A percentile compares a stretch with the other conserved stretches of the same genome.
Evolutionary conservation across 2,113 vertebrate genomes (phyloP).

Genomic region (Leptosomus discolor): DNA sequence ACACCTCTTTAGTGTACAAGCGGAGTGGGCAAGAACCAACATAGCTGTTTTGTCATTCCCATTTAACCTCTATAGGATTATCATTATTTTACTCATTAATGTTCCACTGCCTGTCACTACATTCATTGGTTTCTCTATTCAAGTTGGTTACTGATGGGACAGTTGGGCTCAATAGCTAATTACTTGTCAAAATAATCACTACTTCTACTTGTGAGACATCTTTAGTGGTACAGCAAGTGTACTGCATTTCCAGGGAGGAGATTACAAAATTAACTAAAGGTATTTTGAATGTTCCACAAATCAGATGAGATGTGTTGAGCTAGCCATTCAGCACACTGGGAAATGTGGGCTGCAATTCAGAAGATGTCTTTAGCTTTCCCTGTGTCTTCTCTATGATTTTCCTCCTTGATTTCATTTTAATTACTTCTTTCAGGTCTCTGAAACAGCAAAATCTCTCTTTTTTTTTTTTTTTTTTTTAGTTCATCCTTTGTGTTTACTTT

Average conservation of each 20-base stretch:
- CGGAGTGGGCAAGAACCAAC: background rate
- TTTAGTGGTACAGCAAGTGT: conserved; percentile 11
- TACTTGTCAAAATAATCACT: conserved; percentile 51
- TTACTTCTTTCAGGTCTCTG: background rate
- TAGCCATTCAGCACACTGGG: background rate
- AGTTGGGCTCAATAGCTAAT: conserved; percentile 52
- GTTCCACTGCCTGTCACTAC: background rate
- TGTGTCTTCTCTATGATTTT: background rate
- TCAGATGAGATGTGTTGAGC: background rate
- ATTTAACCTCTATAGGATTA: background rate
- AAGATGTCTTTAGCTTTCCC: background rate
- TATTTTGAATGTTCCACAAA: conserved; percentile 21
- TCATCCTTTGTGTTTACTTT: background rate
- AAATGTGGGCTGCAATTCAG: background rate
- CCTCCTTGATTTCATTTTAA: background rate
- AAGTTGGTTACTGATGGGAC: conserved; percentile 37
- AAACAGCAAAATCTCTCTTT: background rate
- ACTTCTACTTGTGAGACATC: conserved; percentile 26
- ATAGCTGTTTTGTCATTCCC: background rate
- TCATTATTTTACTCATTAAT: conserved; percentile 37
- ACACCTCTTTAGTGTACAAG: background rate
- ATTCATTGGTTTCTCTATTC: background rate
- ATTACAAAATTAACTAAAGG: background rate
- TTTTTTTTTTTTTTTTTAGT: too few species aligned
- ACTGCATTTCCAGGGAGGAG: conserved; percentile 17